Evolutionary conservation across 2,797 vertebrate genomes (phyloP).

Genomic region (Acrossocheilus wenchowensis): DNA sequence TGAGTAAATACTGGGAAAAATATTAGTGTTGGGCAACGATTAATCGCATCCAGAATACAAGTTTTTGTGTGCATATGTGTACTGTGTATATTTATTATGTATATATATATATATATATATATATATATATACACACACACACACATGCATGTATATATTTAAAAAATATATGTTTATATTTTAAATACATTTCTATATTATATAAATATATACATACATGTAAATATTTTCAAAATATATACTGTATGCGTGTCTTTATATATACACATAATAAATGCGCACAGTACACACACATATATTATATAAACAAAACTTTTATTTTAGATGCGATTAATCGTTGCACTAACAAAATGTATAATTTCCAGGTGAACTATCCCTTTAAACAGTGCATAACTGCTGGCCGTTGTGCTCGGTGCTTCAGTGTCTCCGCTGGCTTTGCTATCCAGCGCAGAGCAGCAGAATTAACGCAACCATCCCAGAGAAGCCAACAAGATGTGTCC

Average conservation of each 20-base stretch:
- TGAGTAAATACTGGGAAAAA: not conserved
- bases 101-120: too few species aligned
- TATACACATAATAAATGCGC: not conserved
- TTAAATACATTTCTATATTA: not conserved
- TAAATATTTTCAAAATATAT: not conserved
- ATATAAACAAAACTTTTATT: not conserved
- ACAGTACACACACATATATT: too few species aligned
- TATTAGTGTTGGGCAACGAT: not conserved
- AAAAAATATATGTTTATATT: not conserved
- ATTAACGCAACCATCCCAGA: constrained; percentile 65
- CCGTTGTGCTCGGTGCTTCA: constrained; percentile 9
- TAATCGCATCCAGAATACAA: not conserved
- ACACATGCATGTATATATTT: not conserved
- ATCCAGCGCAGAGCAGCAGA: constrained; percentile 50
- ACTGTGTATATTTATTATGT: not conserved
- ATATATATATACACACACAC: too few species aligned
- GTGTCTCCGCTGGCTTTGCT: constrained; percentile 20
- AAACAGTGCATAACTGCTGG: constrained; percentile 17
- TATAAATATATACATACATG: not conserved
- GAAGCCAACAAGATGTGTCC: constrained; percentile 70
- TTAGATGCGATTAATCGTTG: not conserved
- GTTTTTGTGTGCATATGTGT: too few species aligned
- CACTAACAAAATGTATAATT: not conserved
- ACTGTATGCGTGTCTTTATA: not conserved
- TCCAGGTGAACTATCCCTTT: not conserved